Evolutionary conservation across 2,888 invertebrate genomes (phyloP).

Genomic region (Chrysomela aeneicollis): DNA sequence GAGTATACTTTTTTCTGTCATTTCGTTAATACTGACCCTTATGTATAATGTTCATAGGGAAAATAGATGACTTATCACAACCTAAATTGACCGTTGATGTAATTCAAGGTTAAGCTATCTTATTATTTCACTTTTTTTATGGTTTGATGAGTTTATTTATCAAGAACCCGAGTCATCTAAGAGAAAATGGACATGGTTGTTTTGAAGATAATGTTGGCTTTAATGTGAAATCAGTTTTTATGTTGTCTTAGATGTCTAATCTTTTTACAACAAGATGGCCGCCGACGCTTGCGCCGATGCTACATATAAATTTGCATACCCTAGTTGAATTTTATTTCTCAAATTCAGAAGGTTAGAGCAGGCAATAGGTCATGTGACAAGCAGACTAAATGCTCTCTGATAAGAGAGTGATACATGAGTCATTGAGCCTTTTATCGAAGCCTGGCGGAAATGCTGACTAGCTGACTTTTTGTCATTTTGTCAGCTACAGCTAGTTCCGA

Average conservation of each 20-base stretch:
- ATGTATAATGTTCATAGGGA: constrained; percentile 29
- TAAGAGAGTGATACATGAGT: neutral
- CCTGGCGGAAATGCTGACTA: constrained; percentile 23
- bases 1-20: constrained; percentile 34
- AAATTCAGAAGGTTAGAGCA: constrained; percentile 13
- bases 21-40: constrained; percentile 31
- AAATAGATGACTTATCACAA: constrained; percentile 21
- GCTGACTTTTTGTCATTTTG: neutral
- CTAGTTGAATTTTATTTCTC: too few species aligned
- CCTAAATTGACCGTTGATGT: constrained; percentile 35
- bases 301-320: constrained; percentile 16
- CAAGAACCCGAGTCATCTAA: too few species aligned
- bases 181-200: too few species aligned
- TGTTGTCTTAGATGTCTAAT: constrained; percentile 32
- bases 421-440: neutral
- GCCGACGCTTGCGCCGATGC: constrained; percentile 39
- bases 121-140: constrained; percentile 23
- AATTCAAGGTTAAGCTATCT: constrained; percentile 43
- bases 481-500: constrained; percentile 4
- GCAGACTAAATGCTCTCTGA: neutral
- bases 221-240: constrained; percentile 24
- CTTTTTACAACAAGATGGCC: constrained; percentile 41
- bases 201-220: too few species aligned
- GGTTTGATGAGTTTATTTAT: neutral
- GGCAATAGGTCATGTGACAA: constrained; percentile 4